Base-by-base conservation (phyloP, 2,113 vertebrate genomes). In the Elgaria multicarinata region DNA sequence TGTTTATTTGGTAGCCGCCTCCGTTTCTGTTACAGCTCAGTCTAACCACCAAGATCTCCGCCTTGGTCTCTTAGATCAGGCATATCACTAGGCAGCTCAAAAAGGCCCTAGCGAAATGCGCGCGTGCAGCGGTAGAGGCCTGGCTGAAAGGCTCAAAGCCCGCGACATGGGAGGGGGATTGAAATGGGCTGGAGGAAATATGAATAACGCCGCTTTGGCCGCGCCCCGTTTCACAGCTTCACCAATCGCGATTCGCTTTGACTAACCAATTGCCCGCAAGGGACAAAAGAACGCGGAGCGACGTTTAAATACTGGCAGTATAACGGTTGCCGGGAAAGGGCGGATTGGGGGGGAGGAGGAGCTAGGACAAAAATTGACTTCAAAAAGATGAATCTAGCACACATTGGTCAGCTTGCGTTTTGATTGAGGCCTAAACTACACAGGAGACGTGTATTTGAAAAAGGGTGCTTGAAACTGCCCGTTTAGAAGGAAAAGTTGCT, bases 81-180 rank as follows among this genome's bases (percentile, higher is more conserved):
- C 95, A 79, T 0, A 0, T 0, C 6, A 0, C 0, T 0, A 0
- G 6, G 82, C 92, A 93, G 89, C 90, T 88, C 39, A 1, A 0
- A 58, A 67, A 0, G 90, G 92, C 72, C 93, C 90, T 92, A 18
- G 0, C 24, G 26, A 14, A 0, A 79, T 71, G 93, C 92, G 93
- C 93, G 95, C 92, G 89, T 87, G 93, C 90, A 62, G 89, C 14
- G 7, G 0, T 92, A 94, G 93, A 92, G 88, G 95, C 95, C 91
- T n/a, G 87, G 85, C 88, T 86, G 10, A 85, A 91, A 91, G 78
- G 26, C 90, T 89, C 6, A 12, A 53, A n/a, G 42, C 93, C 81
- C 1, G 42, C 4, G 33, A 55, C 46, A 3, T 44, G 36, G 28
- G 44, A 74, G 36, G 26, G 18, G 22, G 16, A 26, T 5, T 2